Base-by-base conservation (phyloP, 2,888 invertebrate species). In the Octonoba sinensis region DNA sequence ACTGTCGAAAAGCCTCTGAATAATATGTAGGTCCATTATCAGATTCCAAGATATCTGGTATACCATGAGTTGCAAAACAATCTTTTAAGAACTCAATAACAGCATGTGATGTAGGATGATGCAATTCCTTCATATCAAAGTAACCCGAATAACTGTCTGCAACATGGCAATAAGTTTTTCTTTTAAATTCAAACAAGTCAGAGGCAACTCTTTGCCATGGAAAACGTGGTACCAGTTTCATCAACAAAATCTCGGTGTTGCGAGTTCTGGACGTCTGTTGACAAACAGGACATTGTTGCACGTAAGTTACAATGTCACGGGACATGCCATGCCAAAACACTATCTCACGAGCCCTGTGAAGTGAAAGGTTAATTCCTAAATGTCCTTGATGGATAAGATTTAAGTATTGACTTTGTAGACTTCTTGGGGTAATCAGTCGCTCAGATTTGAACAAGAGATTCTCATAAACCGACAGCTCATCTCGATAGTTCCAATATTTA, bases 381-480 rank as follows among this genome's bases (percentile, higher is more conserved):
- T 57, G 57, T 57, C 57, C 57, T 15, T 57, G 57, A 57, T 57
- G 57, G 12, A 57, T 57, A n/a, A 57, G 57, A 11, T 57, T n/a
- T 57, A 57, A 57, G n/a, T 57, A 57, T 57, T 57, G n/a, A 18
- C 12, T 18, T 18, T 57, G 20, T 11, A 57, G 57, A 57, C 57
- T 57, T 11, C 18, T 18, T 18, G 57, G 57, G 57, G n/a, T 57
- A 18, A 57, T 15, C 11, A 57, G 11, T 20, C 57, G 57, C 20
- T 57, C 57, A 18, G 57, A 57, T 57, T 57, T 57, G 20, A 57
- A 57, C 20, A 57, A 57, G 20, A 57, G 57, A 20, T 57, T 20
- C n/a, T 57, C 57, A 57, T 20, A 57, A 18, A 20, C 57, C 12
- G 57, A 57, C n/a, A 57, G n/a, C 20, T 57, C 57, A 18, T 57